Conservation (phyloP, 2,888 invertebrate genomes). For the Eilema griseolum region DNA sequence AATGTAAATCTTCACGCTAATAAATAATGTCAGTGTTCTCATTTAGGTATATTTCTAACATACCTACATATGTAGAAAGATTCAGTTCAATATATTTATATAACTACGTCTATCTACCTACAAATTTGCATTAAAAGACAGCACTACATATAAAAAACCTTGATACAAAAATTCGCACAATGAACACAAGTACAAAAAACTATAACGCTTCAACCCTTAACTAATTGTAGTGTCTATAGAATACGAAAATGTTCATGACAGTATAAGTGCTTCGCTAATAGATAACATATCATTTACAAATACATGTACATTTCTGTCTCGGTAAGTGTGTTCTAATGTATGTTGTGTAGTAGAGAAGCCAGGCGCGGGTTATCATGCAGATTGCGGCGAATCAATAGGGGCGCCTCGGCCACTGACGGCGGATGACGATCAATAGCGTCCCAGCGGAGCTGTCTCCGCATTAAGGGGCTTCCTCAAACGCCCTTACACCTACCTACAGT, state of each 20-base stretch:
- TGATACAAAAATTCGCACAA: background rate
- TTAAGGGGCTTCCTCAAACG: constrained; percentile 86
- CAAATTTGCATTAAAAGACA: no score
- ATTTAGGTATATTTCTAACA: background rate
- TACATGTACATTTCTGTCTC: constrained; percentile 49
- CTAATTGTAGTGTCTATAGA: background rate
- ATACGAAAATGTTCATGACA: constrained; percentile 30
- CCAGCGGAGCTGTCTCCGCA: constrained; percentile 85
- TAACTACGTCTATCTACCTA: background rate
- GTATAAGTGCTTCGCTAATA: constrained; percentile 38
- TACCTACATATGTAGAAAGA: background rate
- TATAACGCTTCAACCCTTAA: background rate
- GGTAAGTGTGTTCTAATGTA: constrained; percentile 70
- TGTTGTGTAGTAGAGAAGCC: constrained; percentile 74
- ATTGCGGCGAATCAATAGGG: constrained; percentile 87
- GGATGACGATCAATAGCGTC: constrained; percentile 86
- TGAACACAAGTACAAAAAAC: background rate
- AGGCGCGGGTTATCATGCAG: constrained; percentile 85
- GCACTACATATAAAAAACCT: no score
- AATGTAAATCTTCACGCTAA: constrained; percentile 6
- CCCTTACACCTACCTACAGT: constrained; percentile 83
- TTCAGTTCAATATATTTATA: no score
- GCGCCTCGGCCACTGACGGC: constrained; percentile 84
- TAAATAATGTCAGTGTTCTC: background rate
- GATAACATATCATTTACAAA: constrained; percentile 57